These are phyloP conservation scores for Hydrotaea cyrtoneurina DNA, from an alignment of 2,888 invertebrate genomes.

Conservation along the genomic window DNA sequence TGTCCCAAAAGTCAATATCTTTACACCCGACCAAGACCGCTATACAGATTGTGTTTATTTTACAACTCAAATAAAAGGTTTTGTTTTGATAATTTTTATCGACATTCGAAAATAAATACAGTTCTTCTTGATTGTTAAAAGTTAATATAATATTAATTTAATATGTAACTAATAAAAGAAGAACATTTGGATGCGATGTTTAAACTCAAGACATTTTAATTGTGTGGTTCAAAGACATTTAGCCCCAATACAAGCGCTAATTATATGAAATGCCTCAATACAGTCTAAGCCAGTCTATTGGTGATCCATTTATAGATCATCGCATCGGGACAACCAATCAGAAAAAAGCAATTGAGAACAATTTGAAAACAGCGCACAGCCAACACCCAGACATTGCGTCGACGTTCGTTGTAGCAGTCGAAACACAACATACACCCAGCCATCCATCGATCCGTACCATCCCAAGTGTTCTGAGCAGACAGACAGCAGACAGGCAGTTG, in stretches of 20 bases:
- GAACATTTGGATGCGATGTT: conserved; percentile 51
- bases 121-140: conserved; percentile 21
- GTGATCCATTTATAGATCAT: conserved; percentile 49
- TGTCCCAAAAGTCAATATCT: too few species aligned
- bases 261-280: conserved; percentile 23
- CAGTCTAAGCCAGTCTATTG: conserved; percentile 51
- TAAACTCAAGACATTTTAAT: conserved; percentile 36
- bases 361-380: background rate
- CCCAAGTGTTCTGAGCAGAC: background rate
- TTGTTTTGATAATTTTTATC: too few species aligned
- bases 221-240: conserved; percentile 18
- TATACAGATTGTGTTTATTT: too few species aligned
- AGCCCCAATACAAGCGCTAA: conserved; percentile 18
- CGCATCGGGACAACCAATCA: conserved; percentile 47
- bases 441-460: background rate
- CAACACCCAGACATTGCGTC: conserved; percentile 58
- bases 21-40: too few species aligned
- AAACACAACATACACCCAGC: background rate
- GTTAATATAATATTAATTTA: conserved; percentile 27
- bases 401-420: background rate
- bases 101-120: too few species aligned
- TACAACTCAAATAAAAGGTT: too few species aligned
- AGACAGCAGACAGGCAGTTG: conserved; percentile 45
- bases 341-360: background rate
- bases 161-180: conserved; percentile 54